Evolutionary conservation across 2,888 invertebrate genomes (phyloP).

Genomic region (Nyleta sp.): DNA sequence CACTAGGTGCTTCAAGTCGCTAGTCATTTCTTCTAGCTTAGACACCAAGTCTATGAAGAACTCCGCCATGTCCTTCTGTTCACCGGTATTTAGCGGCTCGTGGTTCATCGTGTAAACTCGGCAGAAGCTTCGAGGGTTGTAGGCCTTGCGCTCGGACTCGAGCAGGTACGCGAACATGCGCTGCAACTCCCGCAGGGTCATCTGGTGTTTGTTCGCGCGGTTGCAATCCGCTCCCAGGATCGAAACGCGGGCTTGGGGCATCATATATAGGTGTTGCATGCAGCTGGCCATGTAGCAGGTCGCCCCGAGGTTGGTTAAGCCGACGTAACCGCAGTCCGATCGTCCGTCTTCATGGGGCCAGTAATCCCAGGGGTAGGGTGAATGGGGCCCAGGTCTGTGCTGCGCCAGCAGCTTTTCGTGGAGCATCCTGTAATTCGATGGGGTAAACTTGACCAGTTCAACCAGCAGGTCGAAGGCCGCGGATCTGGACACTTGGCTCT

Average conservation of each 20-base stretch:
- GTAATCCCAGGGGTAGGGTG: slow-evolving; percentile 97
- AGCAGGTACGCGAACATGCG: slow-evolving; percentile 97
- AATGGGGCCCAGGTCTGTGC: slow-evolving; percentile 92
- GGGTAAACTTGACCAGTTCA: slow-evolving; percentile 92
- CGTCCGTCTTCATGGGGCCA: slow-evolving; percentile 98
- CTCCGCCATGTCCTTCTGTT: slow-evolving; percentile 99
- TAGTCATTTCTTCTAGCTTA: slow-evolving; percentile 97
- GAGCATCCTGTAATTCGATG: slow-evolving; percentile 92
- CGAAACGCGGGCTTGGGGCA: slow-evolving; percentile 95
- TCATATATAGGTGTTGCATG: slow-evolving; percentile 98
- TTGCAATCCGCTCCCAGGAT: slow-evolving; percentile 91
- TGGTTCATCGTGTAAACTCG: slow-evolving; percentile 99
- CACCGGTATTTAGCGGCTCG: slow-evolving; percentile 97
- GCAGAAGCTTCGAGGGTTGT: slow-evolving; percentile 97
- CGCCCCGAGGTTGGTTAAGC: slow-evolving; percentile 96
- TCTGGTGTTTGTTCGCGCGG: slow-evolving; percentile 89
- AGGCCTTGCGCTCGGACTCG: slow-evolving; percentile 97
- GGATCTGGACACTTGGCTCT: slow-evolving; percentile 93
- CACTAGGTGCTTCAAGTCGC: slow-evolving; percentile 93
- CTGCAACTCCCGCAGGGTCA: slow-evolving; percentile 93
- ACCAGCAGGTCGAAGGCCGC: slow-evolving; percentile 96
- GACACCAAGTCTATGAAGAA: slow-evolving; percentile 98
- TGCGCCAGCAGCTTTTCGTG: slow-evolving; percentile 93
- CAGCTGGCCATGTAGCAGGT: slow-evolving; percentile 99
- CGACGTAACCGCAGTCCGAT: slow-evolving; percentile 97